A percentile compares a stretch with the other conserved stretches of the same genome.
These are phyloP conservation scores for Synanthedon formicaeformis DNA, from an alignment of 2,888 invertebrate species.

Conservation along the genomic window DNA sequence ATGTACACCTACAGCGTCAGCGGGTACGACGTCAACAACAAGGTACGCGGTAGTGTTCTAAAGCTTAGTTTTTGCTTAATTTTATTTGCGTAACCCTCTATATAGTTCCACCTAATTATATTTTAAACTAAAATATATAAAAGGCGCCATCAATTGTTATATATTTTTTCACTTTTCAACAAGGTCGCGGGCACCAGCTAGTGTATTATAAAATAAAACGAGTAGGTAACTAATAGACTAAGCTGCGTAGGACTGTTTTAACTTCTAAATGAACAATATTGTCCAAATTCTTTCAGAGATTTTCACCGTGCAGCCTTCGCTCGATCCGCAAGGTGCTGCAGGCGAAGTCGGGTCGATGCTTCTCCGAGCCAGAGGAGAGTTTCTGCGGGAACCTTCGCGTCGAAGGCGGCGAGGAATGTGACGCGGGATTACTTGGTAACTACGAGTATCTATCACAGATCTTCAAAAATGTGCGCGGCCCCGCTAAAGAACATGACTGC, in stretches of 20 bases:
- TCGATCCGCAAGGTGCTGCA: slow-evolving; percentile 93
- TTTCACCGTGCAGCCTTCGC: slow-evolving; percentile 93
- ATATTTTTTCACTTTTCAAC: no score
- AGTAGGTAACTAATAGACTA: no score
- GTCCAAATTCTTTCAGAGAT: slow-evolving; percentile 72
- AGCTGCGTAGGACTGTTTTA: background rate
- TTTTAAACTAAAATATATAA: no score
- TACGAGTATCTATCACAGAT: no score
- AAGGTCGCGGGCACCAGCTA: no score
- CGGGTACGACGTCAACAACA: slow-evolving; percentile 96
- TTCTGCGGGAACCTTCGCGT: slow-evolving; percentile 97
- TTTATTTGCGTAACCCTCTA: no score
- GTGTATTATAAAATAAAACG: no score
- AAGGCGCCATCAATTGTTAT: no score
- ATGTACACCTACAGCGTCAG: slow-evolving; percentile 98
- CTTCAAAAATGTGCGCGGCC: no score
- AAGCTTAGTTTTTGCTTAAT: no score
- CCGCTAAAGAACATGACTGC: no score
- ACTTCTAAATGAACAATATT: background rate
- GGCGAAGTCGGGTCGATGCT: slow-evolving; percentile 91
- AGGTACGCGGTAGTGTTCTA: slow-evolving; percentile 63
- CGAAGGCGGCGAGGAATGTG: slow-evolving; percentile 96
- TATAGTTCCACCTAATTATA: no score
- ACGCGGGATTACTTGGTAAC: slow-evolving; percentile 88
- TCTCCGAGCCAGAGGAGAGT: slow-evolving; percentile 93